Conservation (phyloP, 2,113 vertebrate genomes). For the Phalacrocorax aristotelis region DNA sequence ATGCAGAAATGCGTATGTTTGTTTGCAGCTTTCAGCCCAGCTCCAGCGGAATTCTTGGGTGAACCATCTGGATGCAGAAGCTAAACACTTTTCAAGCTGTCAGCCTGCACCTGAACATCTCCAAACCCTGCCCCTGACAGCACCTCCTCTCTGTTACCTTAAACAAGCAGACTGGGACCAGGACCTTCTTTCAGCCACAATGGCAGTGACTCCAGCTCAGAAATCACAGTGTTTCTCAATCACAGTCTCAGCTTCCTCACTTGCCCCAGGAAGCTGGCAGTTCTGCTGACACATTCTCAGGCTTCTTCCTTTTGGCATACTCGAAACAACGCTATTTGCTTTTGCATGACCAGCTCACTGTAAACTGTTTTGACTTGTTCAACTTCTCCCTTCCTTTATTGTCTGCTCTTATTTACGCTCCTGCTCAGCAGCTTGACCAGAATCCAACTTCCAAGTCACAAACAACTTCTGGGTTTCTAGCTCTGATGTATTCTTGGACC, state of each 20-base stretch:
- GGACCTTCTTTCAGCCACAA: background rate
- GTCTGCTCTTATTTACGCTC: constrained; percentile 9
- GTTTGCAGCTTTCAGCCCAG: constrained; percentile 13
- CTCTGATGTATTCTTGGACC: background rate
- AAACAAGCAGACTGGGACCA: background rate
- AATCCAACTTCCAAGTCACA: background rate
- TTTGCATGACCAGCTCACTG: background rate
- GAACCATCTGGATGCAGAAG: background rate
- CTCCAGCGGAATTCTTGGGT: background rate
- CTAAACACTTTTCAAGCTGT: background rate
- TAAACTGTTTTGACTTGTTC: background rate
- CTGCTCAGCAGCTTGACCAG: background rate
- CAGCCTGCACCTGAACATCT: background rate
- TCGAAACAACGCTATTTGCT: background rate
- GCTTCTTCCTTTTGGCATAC: constrained; percentile 11
- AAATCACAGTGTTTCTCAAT: background rate
- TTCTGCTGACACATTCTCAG: constrained; percentile 6
- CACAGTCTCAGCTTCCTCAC: background rate
- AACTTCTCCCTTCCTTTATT: background rate
- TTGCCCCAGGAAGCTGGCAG: background rate
- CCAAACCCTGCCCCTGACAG: background rate
- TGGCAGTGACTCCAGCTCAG: background rate
- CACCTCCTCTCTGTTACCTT: background rate
- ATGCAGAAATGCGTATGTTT: background rate
- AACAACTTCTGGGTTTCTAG: background rate